Base-by-base conservation (phyloP, 2,888 invertebrate genomes). In the Encarsia formosa region DNA sequence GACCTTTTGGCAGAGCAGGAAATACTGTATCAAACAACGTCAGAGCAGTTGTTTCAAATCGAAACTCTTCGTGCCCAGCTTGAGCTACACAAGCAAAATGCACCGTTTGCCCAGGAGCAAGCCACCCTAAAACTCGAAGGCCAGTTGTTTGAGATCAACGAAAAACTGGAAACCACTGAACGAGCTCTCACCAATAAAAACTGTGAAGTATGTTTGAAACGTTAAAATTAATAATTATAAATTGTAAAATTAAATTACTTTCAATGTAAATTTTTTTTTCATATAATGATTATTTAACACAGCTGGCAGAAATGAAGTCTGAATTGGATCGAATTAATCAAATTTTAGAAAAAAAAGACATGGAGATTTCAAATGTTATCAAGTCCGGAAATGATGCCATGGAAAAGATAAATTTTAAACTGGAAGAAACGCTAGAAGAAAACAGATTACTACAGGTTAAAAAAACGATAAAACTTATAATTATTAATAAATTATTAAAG, bases 1-100 rank as follows among this genome's bases (percentile, higher is more conserved):
- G 92, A 92, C 75, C 78, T 89, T 53, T 84, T 85, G 62, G 85
- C 86, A 29, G 92, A 93, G 68, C 86, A 89, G 54, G 89, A 90
- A 61, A 84, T 87, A 49, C 78, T 94, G 45, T 91, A 91, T 69
- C 83, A 87, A 64, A 87, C 88, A 63, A 84, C 90, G 69, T 87
- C 88, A 44, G 88, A 91, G 71, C 91, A 92, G 72, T 79, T 91
- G 65, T 82, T 87, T 57, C 83, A 87, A 67, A 87, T 92, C 57
- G 90, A 91, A 19, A 84, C 87, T 16, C 78, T 94, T 63, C 86
- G 90, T 63, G 85, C 88, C 58, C 83, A 91, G 11, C 78, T 93
- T 54, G 90, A 91, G 67, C 87, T 87, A 63, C 87, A 90, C 68
- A 80, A 91, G 11, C 83, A 85, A 65, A 83, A 85, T 52, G 86